A percentile compares a stretch with the other conserved stretches of the same genome.
Conservation (phyloP, 2,888 invertebrate genomes). For the Alloplasta piceator region DNA sequence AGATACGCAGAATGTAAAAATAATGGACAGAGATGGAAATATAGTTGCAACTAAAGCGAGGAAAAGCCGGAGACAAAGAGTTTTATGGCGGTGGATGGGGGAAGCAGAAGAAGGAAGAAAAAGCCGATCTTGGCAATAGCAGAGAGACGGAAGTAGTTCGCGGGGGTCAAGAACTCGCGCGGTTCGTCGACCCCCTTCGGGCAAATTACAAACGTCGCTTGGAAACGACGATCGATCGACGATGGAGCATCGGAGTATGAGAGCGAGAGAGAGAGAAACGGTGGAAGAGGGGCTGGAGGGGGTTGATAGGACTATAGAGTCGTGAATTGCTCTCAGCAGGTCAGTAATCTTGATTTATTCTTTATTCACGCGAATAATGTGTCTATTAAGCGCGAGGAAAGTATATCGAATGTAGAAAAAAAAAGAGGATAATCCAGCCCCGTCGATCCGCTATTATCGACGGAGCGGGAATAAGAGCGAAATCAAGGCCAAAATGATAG, state of each 20-base stretch:
- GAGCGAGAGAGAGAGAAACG: not conserved
- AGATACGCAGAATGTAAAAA: not conserved
- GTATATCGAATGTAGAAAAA: not conserved
- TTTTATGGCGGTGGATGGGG: not conserved
- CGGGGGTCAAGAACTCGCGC: slow-evolving; percentile 82
- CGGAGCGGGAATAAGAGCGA: not conserved
- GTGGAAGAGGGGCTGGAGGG: slow-evolving; percentile 1
- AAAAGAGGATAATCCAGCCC: not conserved
- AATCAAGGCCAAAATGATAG: not conserved
- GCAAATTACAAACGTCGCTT: slow-evolving; percentile 73
- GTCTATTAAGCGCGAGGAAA: not conserved
- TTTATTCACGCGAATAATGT: slow-evolving; percentile 34
- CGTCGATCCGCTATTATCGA: not conserved
- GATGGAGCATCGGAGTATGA: slow-evolving; percentile 14
- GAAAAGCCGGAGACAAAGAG: slow-evolving; percentile 8
- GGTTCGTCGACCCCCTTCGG: slow-evolving; percentile 85
- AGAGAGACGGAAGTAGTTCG: slow-evolving; percentile 86
- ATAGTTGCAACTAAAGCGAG: not conserved
- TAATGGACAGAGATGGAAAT: slow-evolving; percentile 34
- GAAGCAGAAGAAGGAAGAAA: slow-evolving; percentile 8
- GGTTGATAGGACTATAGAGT: slow-evolving; percentile 23
- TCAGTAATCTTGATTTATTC: slow-evolving; percentile 62
- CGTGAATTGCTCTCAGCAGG: slow-evolving; percentile 56
- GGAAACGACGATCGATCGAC: slow-evolving; percentile 68
- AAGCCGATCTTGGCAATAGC: slow-evolving; percentile 55